These are phyloP conservation scores for Ahaetulla prasina DNA, from an alignment of 2,113 vertebrate species.

Conservation along the genomic window DNA sequence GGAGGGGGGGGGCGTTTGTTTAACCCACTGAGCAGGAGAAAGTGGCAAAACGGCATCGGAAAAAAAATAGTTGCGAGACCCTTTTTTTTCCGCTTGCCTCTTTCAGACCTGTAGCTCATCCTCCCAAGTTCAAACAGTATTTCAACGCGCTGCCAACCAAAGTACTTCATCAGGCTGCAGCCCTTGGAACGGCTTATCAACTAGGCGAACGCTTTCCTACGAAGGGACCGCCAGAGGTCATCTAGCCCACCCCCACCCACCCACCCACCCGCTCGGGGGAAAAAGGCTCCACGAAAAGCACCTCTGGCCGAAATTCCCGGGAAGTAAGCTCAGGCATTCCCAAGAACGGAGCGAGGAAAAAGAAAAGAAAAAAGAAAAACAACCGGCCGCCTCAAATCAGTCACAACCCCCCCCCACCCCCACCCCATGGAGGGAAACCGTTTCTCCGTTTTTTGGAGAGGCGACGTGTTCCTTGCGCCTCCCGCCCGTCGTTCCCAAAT, in stretches of 20 bases:
- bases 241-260: background rate
- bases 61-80: too few relatives aligned
- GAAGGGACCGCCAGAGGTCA: background rate
- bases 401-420: fast-evolving
- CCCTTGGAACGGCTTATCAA: too few relatives aligned
- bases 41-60: too few relatives aligned
- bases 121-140: background rate
- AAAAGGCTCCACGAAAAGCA: background rate
- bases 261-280: background rate
- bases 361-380: too few relatives aligned
- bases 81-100: background rate
- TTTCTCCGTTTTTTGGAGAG: background rate
- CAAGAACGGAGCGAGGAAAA: background rate
- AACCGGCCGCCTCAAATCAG: background rate
- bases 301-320: background rate
- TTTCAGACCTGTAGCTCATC: background rate
- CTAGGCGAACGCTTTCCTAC: background rate
- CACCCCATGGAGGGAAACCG: background rate
- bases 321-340: background rate
- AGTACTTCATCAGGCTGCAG: background rate
- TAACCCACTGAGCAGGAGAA: background rate
- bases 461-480: background rate
- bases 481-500: background rate
- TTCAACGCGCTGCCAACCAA: background rate
- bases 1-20: background rate